Evolutionary conservation across 2,113 vertebrate genomes (phyloP).

Genomic region (Brienomyrus longianalis): DNA sequence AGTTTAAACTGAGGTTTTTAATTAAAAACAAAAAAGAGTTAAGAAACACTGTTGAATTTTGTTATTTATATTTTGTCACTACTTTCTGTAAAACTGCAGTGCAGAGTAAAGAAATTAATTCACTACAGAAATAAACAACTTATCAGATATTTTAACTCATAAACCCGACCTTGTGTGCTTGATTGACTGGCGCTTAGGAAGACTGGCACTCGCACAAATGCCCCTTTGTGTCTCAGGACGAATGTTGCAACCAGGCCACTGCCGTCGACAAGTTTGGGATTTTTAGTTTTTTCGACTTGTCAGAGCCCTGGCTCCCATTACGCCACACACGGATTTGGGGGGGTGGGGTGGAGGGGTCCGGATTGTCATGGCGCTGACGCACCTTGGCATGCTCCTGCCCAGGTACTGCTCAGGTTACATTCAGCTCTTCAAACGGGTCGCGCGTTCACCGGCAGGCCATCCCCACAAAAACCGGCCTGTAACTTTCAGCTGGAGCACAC

Average conservation of each 20-base stretch:
- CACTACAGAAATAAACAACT: conserved; percentile 66
- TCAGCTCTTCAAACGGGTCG: not conserved
- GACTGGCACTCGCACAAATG: not conserved
- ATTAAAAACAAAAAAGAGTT: conserved; percentile 56
- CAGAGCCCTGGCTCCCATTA: not conserved
- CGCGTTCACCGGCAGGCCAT: not conserved
- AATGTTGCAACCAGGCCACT: not conserved
- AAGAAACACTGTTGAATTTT: conserved; percentile 66
- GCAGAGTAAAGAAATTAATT: conserved; percentile 68
- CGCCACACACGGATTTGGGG: not conserved
- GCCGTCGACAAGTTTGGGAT: not conserved
- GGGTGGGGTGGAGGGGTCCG: not conserved
- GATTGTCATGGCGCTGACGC: not conserved
- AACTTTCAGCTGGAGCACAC: not conserved
- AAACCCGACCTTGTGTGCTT: conserved; percentile 36
- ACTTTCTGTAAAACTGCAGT: conserved; percentile 68
- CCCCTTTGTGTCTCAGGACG: not conserved
- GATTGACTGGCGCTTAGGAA: not conserved
- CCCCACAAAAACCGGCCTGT: not conserved
- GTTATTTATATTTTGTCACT: conserved; percentile 72
- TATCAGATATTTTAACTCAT: conserved; percentile 54
- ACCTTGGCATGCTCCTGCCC: not conserved
- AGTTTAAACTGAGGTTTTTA: conserved; percentile 65
- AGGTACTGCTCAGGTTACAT: not conserved
- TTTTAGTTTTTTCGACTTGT: not conserved